Evolutionary conservation across 2,797 vertebrate species (phyloP), one percentile per base, ranked within the genome.

Genomic region (Poliocrania exsul): DNA sequence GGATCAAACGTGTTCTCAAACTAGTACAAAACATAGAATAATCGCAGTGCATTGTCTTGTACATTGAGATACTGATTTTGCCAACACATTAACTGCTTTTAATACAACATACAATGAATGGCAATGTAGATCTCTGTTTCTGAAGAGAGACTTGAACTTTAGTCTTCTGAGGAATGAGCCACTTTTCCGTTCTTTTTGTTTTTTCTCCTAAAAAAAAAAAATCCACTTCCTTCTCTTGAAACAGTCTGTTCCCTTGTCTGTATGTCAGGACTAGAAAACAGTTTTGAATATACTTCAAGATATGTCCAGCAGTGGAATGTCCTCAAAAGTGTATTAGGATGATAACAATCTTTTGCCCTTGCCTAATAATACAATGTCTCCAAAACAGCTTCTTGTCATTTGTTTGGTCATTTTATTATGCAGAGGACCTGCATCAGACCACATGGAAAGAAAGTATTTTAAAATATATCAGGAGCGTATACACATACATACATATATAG

Each of bases 301-400:
- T 40, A 20, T 46, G 8, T 50, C 70, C 49, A 78, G 29, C 9
- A 58, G 29, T 11, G 53, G 29, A 67, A 42, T n/a, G 7, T 40
- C 79, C 28, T 29, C 35, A 60, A 42, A 38, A 54, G 4, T 9
- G 18, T 58, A 29, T 2, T 3, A 70, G 12, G 9, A 10, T 1
- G 0, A 29, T 13, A 5, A 51, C 0, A 1, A 40, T n/a, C 18
- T 37, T 77, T 70, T 73, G 9, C 26, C 53, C 12, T 29, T 53
- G 19, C 17, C 5, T 67, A 47, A 33, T 54, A 21, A 47, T 33
- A 58, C 7, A 56, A 51, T 2, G 2, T 31, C 42, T 73, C 35
- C 17, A 73, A 42, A 70, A 37, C 5, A 44, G 3, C 2, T 80
- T 89, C 16, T 47, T 77, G 3, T 31, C 4, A 33, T 86, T 56